A percentile compares a stretch with the other conserved stretches of the same genome.
Conservation (phyloP, 2,888 invertebrate species). For the Drosophila pegasa region DNA sequence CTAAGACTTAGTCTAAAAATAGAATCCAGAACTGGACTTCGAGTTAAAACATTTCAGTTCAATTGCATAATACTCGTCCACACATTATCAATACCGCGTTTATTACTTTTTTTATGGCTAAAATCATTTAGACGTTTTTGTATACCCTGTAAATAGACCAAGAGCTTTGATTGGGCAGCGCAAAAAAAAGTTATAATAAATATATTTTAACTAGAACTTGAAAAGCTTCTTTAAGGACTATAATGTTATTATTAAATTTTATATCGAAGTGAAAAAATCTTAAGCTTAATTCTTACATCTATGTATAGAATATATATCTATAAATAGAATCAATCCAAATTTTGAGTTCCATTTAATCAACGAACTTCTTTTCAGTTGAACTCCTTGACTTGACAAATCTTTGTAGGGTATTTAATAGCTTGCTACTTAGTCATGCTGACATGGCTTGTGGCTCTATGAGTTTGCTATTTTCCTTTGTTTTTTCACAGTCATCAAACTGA, state of each 20-base stretch:
- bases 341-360: background rate
- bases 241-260: too few relatives aligned
- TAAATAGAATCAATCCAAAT: background rate
- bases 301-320: too few relatives aligned
- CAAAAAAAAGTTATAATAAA: background rate
- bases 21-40: background rate
- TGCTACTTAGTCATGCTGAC: background rate
- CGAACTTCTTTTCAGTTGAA: background rate
- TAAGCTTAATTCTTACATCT: background rate
- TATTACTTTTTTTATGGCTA: slow-evolving; percentile 2
- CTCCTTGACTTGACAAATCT: background rate
- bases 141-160: slow-evolving; percentile 2
- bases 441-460: background rate
- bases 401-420: slow-evolving; percentile 10
- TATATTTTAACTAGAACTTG: too few relatives aligned
- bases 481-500: slow-evolving; percentile 11
- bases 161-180: too few relatives aligned
- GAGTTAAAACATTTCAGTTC: background rate
- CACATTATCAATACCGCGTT: background rate
- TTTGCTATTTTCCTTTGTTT: background rate
- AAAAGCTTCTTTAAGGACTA: too few relatives aligned
- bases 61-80: background rate
- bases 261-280: background rate
- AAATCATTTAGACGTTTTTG: background rate
- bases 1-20: background rate